Base-by-base conservation (phyloP, 1,140 invertebrate species). In the Drosophila parabipectinata region DNA sequence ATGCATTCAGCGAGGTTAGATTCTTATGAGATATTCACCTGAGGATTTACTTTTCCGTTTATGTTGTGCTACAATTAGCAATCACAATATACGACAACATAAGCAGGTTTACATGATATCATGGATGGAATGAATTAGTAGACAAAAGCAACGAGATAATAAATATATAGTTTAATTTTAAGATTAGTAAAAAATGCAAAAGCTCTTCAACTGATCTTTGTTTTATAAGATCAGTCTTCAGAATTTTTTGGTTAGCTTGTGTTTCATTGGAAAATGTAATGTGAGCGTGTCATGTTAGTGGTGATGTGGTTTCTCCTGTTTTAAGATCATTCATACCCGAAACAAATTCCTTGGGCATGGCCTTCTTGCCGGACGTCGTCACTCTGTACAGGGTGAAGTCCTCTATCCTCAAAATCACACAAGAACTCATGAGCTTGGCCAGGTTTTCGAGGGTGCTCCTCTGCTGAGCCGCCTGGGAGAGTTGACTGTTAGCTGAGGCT, bases 361-460 rank as follows among this genome's bases (percentile, higher is more conserved):
- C 93, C 79, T 95, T 96, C 76, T 94, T 94, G 28, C 94, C 94
- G 1, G 95, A 94, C 2, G 96, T 96, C 0, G 96, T 95, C 64
- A 98, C 97, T 93, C 96, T 95, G 87, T 96, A 97, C 12, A 98
- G 93, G 1, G 95, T 96, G 75, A 98, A 97, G 90, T 99, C 97
- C 77, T 97, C 96, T 72, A 99, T 95, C 80, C 97, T 94, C 24
- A 99, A 93, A 24, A 99, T 94, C 14, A 98, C 94, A 92, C 97
- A 98, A 9, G 97, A 96, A 4, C 97, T 98, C 96, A 98, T 97
- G 34, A 99, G 91, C 91, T 98, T 98, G 2, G 96, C 95, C 39
- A 97, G 92, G 89, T 97, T 96, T 60, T 95, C 94, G 4, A 96
- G 91, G 18, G 97, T 94, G 59, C 94, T 93, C 60, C 94, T 95